Base-by-base conservation (phyloP, 2,888 invertebrate genomes). In the Protonemura montana region DNA sequence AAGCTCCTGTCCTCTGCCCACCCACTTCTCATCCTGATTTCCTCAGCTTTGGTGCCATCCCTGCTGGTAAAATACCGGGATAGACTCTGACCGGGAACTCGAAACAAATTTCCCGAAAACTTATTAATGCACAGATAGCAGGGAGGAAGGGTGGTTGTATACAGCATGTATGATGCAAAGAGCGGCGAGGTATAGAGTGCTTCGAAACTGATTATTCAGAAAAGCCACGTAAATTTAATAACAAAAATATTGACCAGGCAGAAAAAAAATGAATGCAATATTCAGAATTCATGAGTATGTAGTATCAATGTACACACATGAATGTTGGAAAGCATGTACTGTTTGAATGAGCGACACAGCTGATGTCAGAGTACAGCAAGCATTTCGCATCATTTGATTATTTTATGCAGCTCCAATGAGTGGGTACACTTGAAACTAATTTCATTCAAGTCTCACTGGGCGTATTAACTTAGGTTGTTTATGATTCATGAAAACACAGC, bases 171-270 rank as follows among this genome's bases (percentile, higher is more conserved):
- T 59, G 21, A 59, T 59, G 59, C 59, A 10, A 13, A 59, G 6
- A 59, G 59, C 59, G 13, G 13, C 59, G 59, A 59, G 59, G 59
- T 21, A 41, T 41, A 21, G 59, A 59, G 59, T 59, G 59, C 59
- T 59, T 59, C 59, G 59, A 13, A 59, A 59, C 59, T 59, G 21
- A 59, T 59, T 59, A 59, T 59, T 59, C 59, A 59, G 59, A 59
- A 59, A 59, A 59, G 59, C 59, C 59, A 59, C 59, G 59, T 59
- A 21, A 59, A 59, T 59, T 59, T 59, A 59, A 59, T 59, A 59
- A 59, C 59, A 59, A 59, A 41, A 41, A 59, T 59, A 59, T 59
- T 59, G 59, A 13, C 59, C 16, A 59, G 21, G 59, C 13, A 59
- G 59, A 59, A 59, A 59, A 59, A 59, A 59, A 7, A 59, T 59